A percentile compares a stretch with the other conserved stretches of the same genome.
Conservation (phyloP, 1,140 invertebrate genomes). For the Anastrepha ludens region DNA sequence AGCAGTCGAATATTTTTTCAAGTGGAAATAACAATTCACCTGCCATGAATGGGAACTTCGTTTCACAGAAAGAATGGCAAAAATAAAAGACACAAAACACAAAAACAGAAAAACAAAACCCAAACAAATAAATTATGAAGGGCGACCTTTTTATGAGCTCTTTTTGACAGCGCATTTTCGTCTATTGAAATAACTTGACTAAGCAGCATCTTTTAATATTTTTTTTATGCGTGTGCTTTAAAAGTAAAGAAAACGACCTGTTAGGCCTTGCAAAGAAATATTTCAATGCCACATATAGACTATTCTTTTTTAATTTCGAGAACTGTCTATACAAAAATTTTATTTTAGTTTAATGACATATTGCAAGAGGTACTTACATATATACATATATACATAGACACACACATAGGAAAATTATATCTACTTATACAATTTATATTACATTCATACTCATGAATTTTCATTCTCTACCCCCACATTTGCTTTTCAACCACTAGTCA, state of each 20-base stretch:
- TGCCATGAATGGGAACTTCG: constrained; percentile 23
- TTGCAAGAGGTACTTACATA: too few relatives aligned
- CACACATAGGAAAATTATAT: neutral
- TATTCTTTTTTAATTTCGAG: too few relatives aligned
- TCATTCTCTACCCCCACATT: neutral
- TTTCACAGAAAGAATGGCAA: neutral
- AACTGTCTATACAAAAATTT: too few relatives aligned
- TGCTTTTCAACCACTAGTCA: neutral
- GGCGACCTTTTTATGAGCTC: neutral
- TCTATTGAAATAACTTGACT: neutral
- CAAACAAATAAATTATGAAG: neutral
- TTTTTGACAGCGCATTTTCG: neutral
- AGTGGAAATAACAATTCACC: constrained; percentile 23
- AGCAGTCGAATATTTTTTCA: neutral
- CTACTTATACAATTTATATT: neutral
- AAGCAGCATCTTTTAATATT: too few relatives aligned
- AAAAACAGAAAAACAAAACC: neutral
- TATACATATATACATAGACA: neutral
- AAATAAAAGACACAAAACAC: neutral
- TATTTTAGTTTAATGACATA: too few relatives aligned
- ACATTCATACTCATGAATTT: neutral
- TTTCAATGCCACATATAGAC: too few relatives aligned
- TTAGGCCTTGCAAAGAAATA: too few relatives aligned
- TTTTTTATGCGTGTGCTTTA: too few relatives aligned
- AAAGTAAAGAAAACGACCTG: too few relatives aligned